Evolutionary conservation across 2,797 vertebrate species (phyloP).

Genomic region (Luscinia luscinia): DNA sequence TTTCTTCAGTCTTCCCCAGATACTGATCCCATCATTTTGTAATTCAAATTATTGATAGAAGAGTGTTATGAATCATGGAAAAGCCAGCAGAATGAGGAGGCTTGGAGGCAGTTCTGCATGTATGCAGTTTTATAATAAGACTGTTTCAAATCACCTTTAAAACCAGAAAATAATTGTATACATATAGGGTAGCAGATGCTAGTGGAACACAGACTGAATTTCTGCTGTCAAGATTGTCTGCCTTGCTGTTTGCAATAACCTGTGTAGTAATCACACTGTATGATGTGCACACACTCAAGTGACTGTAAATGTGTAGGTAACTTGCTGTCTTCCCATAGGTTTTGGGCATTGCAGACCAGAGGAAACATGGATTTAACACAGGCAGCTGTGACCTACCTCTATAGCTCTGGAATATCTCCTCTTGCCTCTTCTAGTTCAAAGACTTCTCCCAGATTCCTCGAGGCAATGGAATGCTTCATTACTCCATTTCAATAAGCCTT

Average conservation of each 20-base stretch:
- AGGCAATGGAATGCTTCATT: background rate
- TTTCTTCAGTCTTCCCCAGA: background rate
- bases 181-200: background rate
- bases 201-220: background rate
- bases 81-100: background rate
- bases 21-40: background rate
- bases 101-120: background rate
- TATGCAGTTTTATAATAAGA: background rate
- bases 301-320: background rate
- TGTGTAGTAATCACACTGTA: background rate
- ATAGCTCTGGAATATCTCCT: background rate
- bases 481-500: background rate
- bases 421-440: background rate
- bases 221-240: background rate
- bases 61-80: background rate
- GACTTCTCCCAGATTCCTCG: background rate
- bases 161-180: background rate
- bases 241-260: background rate
- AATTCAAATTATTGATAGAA: background rate
- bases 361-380: background rate
- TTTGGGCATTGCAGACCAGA: background rate
- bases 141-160: background rate
- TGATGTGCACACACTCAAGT: background rate
- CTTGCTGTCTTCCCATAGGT: background rate
- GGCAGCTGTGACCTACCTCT: background rate